Conservation (phyloP, 92 coral and sea anemone genomes). For the Actinernus sp. region DNA sequence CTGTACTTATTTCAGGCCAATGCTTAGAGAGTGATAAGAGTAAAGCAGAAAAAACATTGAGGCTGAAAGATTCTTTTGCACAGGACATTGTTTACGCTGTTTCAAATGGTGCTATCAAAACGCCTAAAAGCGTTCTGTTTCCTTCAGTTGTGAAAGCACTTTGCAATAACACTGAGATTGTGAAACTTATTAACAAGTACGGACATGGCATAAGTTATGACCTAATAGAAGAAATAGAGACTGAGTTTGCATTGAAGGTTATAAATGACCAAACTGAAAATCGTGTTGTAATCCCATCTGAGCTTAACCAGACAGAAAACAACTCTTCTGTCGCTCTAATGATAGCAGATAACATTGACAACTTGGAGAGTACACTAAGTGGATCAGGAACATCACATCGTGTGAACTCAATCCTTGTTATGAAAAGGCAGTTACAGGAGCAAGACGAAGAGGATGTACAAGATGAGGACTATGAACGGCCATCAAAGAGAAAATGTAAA, state of each 20-base stretch:
- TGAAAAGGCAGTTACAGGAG: not conserved
- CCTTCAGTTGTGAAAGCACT: slow-evolving; percentile 69
- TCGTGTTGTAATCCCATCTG: slow-evolving; percentile 53
- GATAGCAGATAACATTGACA: slow-evolving; percentile 54
- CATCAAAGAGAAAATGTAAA: slow-evolving; percentile 64
- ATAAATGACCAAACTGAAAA: slow-evolving; percentile 41
- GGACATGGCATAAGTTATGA: slow-evolving; percentile 65
- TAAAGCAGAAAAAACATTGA: slow-evolving; percentile 40
- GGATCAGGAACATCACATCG: slow-evolving; percentile 80
- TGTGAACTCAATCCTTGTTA: slow-evolving; percentile 64
- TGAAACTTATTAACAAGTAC: slow-evolving; percentile 61
- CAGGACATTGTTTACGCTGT: slow-evolving; percentile 61
- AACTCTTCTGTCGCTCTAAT: slow-evolving; percentile 42
- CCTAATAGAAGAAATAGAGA: slow-evolving; percentile 48
- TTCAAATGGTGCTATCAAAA: slow-evolving; percentile 48
- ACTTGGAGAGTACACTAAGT: slow-evolving; percentile 63
- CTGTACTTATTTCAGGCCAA: slow-evolving; percentile 64
- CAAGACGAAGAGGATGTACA: slow-evolving; percentile 22
- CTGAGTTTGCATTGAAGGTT: slow-evolving; percentile 40
- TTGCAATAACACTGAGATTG: slow-evolving; percentile 68
- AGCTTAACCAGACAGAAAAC: slow-evolving; percentile 15
- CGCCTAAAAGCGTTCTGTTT: slow-evolving; percentile 63
- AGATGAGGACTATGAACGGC: slow-evolving; percentile 2
- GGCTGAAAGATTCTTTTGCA: slow-evolving; percentile 51
- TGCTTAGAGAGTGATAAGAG: slow-evolving; percentile 46